These are phyloP conservation scores for Diloba caeruleocephala DNA, from an alignment of 2,888 invertebrate genomes.

Conservation along the genomic window DNA sequence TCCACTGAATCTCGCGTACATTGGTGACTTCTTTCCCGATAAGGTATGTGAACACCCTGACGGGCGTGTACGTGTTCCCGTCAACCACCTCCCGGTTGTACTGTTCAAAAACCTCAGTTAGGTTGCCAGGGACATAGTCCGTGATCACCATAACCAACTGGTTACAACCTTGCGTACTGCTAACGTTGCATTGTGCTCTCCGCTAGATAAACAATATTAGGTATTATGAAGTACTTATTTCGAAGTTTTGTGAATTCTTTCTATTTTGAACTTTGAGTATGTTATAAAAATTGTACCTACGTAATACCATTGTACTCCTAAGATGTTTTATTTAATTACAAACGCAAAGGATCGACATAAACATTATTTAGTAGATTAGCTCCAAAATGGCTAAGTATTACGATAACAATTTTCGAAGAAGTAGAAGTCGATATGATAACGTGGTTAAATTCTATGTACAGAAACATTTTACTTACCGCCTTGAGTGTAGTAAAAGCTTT, in stretches of 20 bases:
- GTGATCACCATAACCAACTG: constrained; percentile 99
- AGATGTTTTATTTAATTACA: no score
- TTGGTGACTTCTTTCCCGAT: constrained; percentile 98
- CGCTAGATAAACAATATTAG: constrained; percentile 57
- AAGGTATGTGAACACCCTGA: constrained; percentile 98
- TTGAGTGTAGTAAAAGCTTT: constrained; percentile 95
- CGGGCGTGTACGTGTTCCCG: constrained; percentile 91
- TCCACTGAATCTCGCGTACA: constrained; percentile 96
- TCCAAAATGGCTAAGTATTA: no score
- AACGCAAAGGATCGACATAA: no score
- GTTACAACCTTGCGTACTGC: constrained; percentile 92
- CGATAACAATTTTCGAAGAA: no score
- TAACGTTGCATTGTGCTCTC: constrained; percentile 73
- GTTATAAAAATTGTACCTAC: no score
- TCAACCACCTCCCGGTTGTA: constrained; percentile 93
- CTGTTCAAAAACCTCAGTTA: constrained; percentile 94
- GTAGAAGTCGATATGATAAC: no score
- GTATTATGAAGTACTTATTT: no score
- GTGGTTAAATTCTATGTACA: background rate
- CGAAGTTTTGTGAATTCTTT: no score
- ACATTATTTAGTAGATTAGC: no score
- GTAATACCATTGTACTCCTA: no score
- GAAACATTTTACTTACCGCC: constrained; percentile 84
- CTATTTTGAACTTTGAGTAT: no score
- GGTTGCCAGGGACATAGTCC: constrained; percentile 97